Conservation (phyloP, 2,888 invertebrate species). For the Caenorhabditis sp. region DNA sequence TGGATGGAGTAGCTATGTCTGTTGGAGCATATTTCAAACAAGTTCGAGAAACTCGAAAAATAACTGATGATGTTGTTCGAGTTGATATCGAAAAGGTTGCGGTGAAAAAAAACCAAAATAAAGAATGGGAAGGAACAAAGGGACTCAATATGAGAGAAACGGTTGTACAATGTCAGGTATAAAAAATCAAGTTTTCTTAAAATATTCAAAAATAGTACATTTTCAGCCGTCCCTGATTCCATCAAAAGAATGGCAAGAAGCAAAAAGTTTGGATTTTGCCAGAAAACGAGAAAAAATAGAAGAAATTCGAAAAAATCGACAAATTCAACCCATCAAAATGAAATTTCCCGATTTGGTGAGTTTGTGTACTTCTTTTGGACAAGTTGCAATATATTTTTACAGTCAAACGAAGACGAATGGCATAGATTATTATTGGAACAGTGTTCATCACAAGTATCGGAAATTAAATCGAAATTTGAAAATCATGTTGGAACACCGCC, state of each 20-base stretch:
- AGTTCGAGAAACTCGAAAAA: not conserved
- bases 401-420: slow-evolving; percentile 42
- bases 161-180: not conserved
- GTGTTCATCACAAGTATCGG: slow-evolving; percentile 36
- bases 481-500: slow-evolving; percentile 54
- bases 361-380: not conserved
- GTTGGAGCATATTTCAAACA: slow-evolving; percentile 23
- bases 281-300: slow-evolving; percentile 11
- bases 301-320: not conserved
- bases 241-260: slow-evolving; percentile 30
- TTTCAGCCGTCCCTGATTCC: slow-evolving; percentile 10
- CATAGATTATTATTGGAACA: slow-evolving; percentile 36
- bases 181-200: not conserved
- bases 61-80: slow-evolving; percentile 3
- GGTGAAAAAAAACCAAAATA: not conserved
- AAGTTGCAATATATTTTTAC: too few relatives aligned
- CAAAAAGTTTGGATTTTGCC: slow-evolving; percentile 34
- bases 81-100: not conserved
- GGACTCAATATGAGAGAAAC: slow-evolving; percentile 2
- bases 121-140: slow-evolving; percentile 1
- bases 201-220: too few relatives aligned
- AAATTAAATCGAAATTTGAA: slow-evolving; percentile 22
- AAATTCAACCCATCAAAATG: slow-evolving; percentile 13
- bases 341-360: slow-evolving; percentile 16
- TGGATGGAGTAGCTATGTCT: slow-evolving; percentile 14